Conservation (phyloP, 1,140 invertebrate genomes). For the Aricia agestis region DNA sequence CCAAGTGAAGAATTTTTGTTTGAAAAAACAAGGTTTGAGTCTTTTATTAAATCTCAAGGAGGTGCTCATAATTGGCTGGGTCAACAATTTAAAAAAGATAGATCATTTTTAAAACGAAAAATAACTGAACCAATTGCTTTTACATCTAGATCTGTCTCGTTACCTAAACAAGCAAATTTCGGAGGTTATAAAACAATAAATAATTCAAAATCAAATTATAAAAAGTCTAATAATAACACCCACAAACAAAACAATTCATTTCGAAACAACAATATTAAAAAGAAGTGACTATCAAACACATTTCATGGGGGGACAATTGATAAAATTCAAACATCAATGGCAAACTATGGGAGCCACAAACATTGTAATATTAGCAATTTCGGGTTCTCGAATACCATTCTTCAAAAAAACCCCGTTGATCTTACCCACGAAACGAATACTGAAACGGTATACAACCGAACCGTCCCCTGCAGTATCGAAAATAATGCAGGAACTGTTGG, state of each 20-base stretch:
- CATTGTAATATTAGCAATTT: constrained; percentile 4
- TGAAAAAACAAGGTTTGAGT: constrained; percentile 18
- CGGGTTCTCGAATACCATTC: constrained; percentile 8
- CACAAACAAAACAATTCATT: neutral
- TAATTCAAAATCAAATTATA: neutral
- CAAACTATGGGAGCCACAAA: constrained; percentile 5
- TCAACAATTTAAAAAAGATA: constrained; percentile 11
- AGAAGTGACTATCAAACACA: neutral
- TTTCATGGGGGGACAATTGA: neutral
- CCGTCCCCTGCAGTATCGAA: neutral
- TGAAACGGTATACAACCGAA: neutral
- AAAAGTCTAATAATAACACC: neutral
- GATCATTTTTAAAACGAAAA: neutral
- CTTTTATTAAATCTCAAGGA: constrained; percentile 20
- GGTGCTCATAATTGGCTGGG: constrained; percentile 22
- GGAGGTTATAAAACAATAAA: neutral
- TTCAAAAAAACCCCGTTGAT: constrained; percentile 1
- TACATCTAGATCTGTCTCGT: neutral
- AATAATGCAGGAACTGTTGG: constrained; percentile 1
- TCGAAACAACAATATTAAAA: neutral
- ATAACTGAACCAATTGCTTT: neutral
- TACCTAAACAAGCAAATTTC: neutral
- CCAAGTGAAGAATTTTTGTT: constrained; percentile 25
- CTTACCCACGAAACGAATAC: neutral
- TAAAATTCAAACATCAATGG: constrained; percentile 4